Evolutionary conservation across 2,888 invertebrate genomes (phyloP).

Genomic region (Lithophane leautieri): DNA sequence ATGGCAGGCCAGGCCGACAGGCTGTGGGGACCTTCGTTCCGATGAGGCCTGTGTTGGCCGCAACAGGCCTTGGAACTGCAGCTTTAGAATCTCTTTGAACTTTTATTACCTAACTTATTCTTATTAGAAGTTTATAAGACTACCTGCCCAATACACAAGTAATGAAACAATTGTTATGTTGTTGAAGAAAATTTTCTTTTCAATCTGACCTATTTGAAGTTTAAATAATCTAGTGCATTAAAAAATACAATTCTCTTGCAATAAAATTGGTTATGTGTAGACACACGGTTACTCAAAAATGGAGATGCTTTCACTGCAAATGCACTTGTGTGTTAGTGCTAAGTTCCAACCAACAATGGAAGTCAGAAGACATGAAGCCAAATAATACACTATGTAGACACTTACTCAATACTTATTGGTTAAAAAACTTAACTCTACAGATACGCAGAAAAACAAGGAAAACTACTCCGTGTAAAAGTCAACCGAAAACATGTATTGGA

Average conservation of each 20-base stretch:
- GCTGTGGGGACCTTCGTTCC: no score
- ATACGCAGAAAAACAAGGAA: conserved; percentile 92
- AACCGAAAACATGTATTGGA: conserved; percentile 90
- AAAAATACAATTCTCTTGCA: no score
- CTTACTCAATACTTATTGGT: neutral
- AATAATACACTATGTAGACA: neutral
- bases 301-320: neutral
- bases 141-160: no score
- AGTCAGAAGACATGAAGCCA: neutral
- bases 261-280: neutral
- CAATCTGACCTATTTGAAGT: neutral
- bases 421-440: conserved; percentile 74
- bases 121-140: neutral
- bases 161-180: neutral
- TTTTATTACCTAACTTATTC: neutral
- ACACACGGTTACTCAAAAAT: neutral
- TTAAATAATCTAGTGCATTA: no score
- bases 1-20: no score
- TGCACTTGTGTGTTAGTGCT: neutral
- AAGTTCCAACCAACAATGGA: no score
- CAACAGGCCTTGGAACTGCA: no score
- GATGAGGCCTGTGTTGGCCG: no score
- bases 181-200: neutral
- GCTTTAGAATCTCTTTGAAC: neutral
- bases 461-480: conserved; percentile 90